These are phyloP conservation scores for Cristatella mucedo DNA, from an alignment of 2,888 invertebrate genomes.

Conservation along the genomic window DNA sequence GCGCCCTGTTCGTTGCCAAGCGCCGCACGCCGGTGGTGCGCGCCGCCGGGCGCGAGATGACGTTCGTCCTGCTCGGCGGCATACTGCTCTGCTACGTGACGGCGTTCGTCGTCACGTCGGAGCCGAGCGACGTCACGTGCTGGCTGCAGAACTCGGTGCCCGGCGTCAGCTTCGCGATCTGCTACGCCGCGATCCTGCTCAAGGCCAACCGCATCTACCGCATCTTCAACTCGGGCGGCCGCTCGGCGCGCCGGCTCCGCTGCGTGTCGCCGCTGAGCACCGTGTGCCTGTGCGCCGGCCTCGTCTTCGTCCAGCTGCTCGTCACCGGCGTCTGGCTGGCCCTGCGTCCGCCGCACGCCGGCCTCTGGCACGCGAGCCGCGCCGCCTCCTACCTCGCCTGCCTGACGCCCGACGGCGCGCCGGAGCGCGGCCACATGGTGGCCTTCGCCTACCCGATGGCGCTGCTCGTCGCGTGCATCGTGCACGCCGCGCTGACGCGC, in stretches of 20 bases:
- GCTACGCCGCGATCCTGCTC: constrained; percentile 39
- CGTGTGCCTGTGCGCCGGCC: constrained; percentile 35
- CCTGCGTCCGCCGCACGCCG: constrained; percentile 70
- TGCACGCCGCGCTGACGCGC: constrained; percentile 38
- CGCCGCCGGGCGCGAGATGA: constrained; percentile 39
- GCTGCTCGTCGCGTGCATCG: constrained; percentile 54
- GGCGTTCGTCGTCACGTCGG: constrained; percentile 36
- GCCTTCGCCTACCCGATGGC: constrained; percentile 70
- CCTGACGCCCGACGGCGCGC: constrained; percentile 58
- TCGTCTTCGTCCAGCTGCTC: constrained; percentile 41
- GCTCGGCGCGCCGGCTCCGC: constrained; percentile 36
- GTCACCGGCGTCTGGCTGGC: constrained; percentile 83
- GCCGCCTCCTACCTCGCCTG: constrained; percentile 85
- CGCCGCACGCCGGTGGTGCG: constrained; percentile 39
- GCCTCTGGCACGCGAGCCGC: constrained; percentile 73
- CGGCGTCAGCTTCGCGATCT: constrained; percentile 37
- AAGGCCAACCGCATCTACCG: constrained; percentile 39
- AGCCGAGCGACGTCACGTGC: constrained; percentile 33
- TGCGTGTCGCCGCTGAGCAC: constrained; percentile 41
- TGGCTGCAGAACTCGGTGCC: constrained; percentile 37
- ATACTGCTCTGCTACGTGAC: constrained; percentile 34
- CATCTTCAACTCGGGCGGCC: constrained; percentile 38
- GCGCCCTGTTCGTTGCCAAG: constrained; percentile 34
- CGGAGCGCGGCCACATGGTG: constrained; percentile 41
- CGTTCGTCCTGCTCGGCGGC: constrained; percentile 36